phyloP scores from a whole-genome alignment of 2,113 vertebrate genomes.

The Sisor rabdophorus region DNA sequence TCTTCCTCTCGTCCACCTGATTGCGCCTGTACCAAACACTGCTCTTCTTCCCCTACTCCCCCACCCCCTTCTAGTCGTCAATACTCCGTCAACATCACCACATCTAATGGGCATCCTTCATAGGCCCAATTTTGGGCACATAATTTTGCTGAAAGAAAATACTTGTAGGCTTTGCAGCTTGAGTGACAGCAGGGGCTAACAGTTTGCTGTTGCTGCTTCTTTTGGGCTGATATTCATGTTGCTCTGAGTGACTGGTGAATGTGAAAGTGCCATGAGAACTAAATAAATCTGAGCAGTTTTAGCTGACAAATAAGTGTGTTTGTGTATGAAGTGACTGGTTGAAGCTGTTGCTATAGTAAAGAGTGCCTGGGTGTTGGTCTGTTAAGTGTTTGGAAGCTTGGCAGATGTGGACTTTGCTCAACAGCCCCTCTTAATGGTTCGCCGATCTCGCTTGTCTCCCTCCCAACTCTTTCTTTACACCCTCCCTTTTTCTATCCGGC shows the following conservation, averaged over 20 bases:
- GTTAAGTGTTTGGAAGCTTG: constrained; percentile 54
- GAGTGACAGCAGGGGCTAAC: constrained; percentile 40
- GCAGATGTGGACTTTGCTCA: constrained; percentile 51
- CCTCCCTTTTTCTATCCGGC: constrained; percentile 18
- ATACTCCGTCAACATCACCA: constrained; percentile 32
- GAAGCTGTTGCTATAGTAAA: constrained; percentile 22
- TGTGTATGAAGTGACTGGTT: constrained; percentile 13
- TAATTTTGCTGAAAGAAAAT: constrained; percentile 20
- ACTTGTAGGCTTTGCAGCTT: constrained; percentile 35
- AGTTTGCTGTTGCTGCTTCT: constrained; percentile 25
- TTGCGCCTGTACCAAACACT: constrained; percentile 46
- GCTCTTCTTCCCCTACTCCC: constrained; percentile 38
- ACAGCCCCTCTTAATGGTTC: constrained; percentile 56
- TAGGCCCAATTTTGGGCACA: constrained; percentile 16
- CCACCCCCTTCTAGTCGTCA: constrained; percentile 39
- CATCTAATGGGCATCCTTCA: constrained; percentile 29
- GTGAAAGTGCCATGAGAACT: not conserved
- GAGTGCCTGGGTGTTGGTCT: constrained; percentile 35
- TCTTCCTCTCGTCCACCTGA: constrained; percentile 47
- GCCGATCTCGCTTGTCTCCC: constrained; percentile 64
- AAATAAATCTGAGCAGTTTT: not conserved
- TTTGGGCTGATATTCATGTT: constrained; percentile 31
- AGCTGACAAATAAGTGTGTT: constrained; percentile 10
- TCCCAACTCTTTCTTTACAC: constrained; percentile 41
- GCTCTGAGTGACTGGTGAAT: constrained; percentile 18